Evolutionary conservation across 2,797 vertebrate genomes (phyloP), one percentile per base, ranked within the genome.

Genomic region (Galago senegalensis): DNA sequence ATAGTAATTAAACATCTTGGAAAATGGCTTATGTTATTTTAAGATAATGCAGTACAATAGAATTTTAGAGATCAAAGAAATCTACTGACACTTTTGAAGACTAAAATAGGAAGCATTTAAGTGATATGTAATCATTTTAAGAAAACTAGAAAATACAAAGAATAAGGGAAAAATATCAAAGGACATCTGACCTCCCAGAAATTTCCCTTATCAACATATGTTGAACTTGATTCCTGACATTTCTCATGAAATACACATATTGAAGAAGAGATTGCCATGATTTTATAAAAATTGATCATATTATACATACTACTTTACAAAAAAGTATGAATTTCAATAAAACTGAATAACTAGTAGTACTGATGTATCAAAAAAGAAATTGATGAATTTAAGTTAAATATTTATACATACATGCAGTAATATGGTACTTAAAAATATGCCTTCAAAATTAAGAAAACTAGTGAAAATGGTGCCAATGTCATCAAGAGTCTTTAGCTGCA

Each of bases 371-470:
- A 10, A 29, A 31, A 72, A 87, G 8, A 1, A 37, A 56, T 23
- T 75, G 8, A 21, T 61, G 20, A 95, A 72, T 89, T 87, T 87
- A 85, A 93, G n/a, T 29, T 87, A 92, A 95, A 81, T 89, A 14
- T 77, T 49, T 72, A 34, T 72, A 46, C 12, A 86, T 18, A 46
- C 9, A 43, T 1, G 14, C 2, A 75, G 80, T 80, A 69, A 13
- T n/a, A 34, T 29, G 7, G 0, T 40, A 25, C 6, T 70, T 76
- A 43, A 67, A 92, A 77, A 65, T 23, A 2, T 43, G 1, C 27
- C 20, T 95, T 34, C 75, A 65, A 95, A 63, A 70, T 88, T 77
- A 85, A 85, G 49, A 87, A 87, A 94, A 63, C 3, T 69, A 73
- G 16, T 89, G 20, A 82, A 85, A 93, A 81, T 72, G 17, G 9